Evolutionary conservation across 2,797 vertebrate species (phyloP).

Genomic region (Silurus lanzhouensis): DNA sequence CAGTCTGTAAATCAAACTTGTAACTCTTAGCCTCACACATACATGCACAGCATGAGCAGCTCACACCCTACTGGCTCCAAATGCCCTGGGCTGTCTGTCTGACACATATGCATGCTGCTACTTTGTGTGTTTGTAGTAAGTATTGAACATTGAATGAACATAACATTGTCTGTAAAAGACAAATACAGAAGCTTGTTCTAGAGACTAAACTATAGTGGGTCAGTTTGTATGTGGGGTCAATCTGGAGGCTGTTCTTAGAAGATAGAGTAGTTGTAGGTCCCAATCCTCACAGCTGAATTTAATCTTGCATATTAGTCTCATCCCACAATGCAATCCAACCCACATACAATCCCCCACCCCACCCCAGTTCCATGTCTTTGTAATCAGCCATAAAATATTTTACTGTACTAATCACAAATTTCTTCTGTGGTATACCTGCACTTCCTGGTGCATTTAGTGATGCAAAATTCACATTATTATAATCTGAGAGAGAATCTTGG

Average conservation of each 20-base stretch:
- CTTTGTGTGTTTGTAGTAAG: neutral
- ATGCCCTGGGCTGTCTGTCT: conserved; percentile 31
- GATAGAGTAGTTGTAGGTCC: neutral
- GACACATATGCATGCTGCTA: conserved; percentile 22
- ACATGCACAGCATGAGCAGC: conserved; percentile 32
- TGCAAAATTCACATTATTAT: neutral
- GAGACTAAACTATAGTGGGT: neutral
- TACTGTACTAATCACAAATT: neutral
- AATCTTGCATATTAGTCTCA: conserved; percentile 1
- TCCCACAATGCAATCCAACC: neutral
- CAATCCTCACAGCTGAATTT: neutral
- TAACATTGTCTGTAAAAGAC: conserved; percentile 3
- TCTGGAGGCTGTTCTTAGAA: neutral
- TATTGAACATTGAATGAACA: neutral
- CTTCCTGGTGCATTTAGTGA: conserved; percentile 41
- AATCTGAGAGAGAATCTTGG: neutral
- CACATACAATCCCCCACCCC: neutral
- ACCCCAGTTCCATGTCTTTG: neutral
- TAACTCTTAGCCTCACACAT: conserved; percentile 30
- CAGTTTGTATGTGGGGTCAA: neutral
- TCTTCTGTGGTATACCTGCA: conserved; percentile 44
- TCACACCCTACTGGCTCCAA: conserved; percentile 29
- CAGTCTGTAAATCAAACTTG: conserved; percentile 49
- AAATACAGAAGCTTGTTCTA: neutral
- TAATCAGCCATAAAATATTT: neutral